Conservation (phyloP, 2,113 vertebrate genomes). For the Patagioenas fasciata region DNA sequence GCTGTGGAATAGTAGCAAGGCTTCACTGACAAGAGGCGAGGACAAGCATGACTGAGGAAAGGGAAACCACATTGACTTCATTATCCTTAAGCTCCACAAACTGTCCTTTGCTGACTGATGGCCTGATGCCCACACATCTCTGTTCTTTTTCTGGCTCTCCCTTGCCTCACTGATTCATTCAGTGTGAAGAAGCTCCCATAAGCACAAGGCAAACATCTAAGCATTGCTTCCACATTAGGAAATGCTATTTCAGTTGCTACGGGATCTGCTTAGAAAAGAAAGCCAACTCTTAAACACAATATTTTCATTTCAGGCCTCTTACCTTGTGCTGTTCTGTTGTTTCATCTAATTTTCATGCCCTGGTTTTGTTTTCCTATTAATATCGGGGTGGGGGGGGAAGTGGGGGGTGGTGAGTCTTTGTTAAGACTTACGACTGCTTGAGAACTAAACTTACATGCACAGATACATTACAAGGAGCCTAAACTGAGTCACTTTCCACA, state of each 20-base stretch:
- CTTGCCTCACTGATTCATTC: constrained; percentile 2
- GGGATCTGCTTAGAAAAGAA: not conserved
- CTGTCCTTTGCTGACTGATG: not conserved
- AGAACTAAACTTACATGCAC: not conserved
- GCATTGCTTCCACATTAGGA: not conserved
- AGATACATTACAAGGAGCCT: not conserved
- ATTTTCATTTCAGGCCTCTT: not conserved
- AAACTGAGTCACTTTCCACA: not conserved
- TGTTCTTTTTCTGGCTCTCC: not conserved
- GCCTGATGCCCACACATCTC: not conserved
- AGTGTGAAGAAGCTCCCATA: not conserved
- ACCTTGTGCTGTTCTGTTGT: not conserved
- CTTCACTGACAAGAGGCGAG: not conserved
- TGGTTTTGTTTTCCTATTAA: not conserved
- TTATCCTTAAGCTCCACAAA: not conserved
- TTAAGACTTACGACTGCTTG: not conserved
- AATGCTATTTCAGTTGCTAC: constrained; percentile 26
- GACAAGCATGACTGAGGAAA: not conserved
- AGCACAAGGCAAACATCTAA: not conserved
- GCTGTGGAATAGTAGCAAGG: not conserved
- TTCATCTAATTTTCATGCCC: not conserved
- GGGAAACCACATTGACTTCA: not conserved
- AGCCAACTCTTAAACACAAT: not conserved
- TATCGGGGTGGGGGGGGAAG: not conserved
- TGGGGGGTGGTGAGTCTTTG: too few relatives aligned